Evolutionary conservation across 1,140 invertebrate species (phyloP).

Genomic region (Nymphalis io): DNA sequence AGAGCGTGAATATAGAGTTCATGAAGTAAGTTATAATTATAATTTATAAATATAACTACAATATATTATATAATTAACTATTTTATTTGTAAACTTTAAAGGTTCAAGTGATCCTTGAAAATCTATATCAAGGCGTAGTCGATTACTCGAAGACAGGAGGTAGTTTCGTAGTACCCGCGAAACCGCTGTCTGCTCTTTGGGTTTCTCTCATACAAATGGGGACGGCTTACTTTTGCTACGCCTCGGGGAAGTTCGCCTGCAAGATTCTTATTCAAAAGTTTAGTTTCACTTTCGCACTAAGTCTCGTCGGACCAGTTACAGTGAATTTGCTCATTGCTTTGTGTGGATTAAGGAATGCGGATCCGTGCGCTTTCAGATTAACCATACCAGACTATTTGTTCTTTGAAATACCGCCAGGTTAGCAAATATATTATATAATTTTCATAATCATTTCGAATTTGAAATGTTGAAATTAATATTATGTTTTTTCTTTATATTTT

Average conservation of each 20-base stretch:
- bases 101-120: slow-evolving; percentile 81
- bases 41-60: too few species aligned
- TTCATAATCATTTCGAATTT: background rate
- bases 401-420: slow-evolving; percentile 89
- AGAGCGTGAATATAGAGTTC: slow-evolving; percentile 87
- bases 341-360: slow-evolving; percentile 90
- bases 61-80: background rate
- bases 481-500: too few species aligned
- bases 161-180: slow-evolving; percentile 83
- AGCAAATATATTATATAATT: slow-evolving; percentile 13
- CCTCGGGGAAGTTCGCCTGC: slow-evolving; percentile 95
- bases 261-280: slow-evolving; percentile 98
- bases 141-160: slow-evolving; percentile 86
- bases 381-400: slow-evolving; percentile 93
- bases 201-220: slow-evolving; percentile 90
- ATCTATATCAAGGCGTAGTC: slow-evolving; percentile 82
- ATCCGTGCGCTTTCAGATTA: slow-evolving; percentile 92
- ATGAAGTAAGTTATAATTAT: slow-evolving; percentile 80
- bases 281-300: slow-evolving; percentile 96
- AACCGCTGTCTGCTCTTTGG: slow-evolving; percentile 86
- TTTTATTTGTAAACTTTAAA: slow-evolving; percentile 41
- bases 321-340: slow-evolving; percentile 93
- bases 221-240: slow-evolving; percentile 91
- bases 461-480: too few species aligned
- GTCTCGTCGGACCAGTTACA: slow-evolving; percentile 93